Conservation (phyloP, 2,113 vertebrate species). For the Melanocharis versteri region DNA sequence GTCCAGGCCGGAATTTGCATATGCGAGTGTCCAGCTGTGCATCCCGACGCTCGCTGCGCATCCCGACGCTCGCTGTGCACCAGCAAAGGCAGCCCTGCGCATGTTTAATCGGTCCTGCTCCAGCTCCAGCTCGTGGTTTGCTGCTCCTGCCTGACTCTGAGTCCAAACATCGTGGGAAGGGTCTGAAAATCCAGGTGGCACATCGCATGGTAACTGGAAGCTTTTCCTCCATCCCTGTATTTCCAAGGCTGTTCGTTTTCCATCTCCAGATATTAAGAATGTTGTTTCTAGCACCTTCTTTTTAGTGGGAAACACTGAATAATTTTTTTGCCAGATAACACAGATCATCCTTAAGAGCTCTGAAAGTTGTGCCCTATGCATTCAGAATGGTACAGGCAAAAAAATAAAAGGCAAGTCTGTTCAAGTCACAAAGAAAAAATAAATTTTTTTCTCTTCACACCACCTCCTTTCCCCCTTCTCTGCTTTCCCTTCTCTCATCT, state of each 20-base stretch:
- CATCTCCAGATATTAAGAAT: background rate
- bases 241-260: background rate
- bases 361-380: background rate
- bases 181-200: background rate
- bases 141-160: background rate
- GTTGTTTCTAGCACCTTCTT: background rate
- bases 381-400: background rate
- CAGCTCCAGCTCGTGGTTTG: background rate
- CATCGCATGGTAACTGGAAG: accelerated
- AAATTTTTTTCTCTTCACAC: background rate
- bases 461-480: background rate
- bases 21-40: slow-evolving; percentile 38
- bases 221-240: background rate
- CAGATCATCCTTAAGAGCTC: background rate
- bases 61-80: background rate
- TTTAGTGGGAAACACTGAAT: background rate
- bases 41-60: background rate
- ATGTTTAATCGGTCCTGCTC: background rate
- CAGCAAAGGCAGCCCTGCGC: background rate
- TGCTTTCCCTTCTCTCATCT: slow-evolving; percentile 6
- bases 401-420: background rate
- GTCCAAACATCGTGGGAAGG: background rate
- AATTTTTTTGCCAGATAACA: background rate
- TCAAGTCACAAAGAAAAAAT: background rate
- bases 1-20: background rate